Percentiles rank a stretch among this genome's conserved stretches.
Evolutionary conservation across 2,113 vertebrate genomes (phyloP).

Genomic region (Pyxicephalus adspersus): DNA sequence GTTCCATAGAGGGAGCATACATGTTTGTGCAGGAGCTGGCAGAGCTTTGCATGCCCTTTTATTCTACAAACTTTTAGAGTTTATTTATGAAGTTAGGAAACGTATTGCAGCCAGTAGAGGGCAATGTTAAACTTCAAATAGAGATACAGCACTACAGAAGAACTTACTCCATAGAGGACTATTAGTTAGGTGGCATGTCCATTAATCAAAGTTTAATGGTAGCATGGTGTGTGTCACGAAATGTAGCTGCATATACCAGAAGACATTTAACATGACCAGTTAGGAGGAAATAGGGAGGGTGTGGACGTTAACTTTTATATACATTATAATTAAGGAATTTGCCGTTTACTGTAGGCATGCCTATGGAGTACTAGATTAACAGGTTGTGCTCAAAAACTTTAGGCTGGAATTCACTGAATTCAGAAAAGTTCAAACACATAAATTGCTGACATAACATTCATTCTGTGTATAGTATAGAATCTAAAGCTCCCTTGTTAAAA

Average conservation of each 20-base stretch:
- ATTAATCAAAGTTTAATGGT: conserved; percentile 48
- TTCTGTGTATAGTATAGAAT: too few species aligned
- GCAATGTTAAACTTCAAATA: conserved; percentile 71
- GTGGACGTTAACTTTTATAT: conserved; percentile 32
- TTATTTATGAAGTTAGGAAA: too few species aligned
- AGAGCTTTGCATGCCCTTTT: too few species aligned
- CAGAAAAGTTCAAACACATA: too few species aligned
- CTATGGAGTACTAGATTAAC: conserved; percentile 28
- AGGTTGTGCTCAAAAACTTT: background rate
- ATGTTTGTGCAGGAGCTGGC: too few species aligned
- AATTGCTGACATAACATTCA: too few species aligned
- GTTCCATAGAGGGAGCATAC: too few species aligned
- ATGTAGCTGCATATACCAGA: conserved; percentile 35
- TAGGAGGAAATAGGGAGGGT: conserved; percentile 33
- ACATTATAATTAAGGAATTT: conserved; percentile 37
- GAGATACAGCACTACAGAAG: background rate
- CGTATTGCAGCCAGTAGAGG: conserved; percentile 69
- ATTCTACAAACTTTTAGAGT: too few species aligned
- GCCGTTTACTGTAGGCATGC: conserved; percentile 12
- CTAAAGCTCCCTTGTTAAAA: too few species aligned
- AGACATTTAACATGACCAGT: conserved; percentile 42
- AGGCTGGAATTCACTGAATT: background rate
- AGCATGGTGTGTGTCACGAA: conserved; percentile 44
- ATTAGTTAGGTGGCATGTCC: conserved; percentile 28
- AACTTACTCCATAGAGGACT: conserved; percentile 11